A percentile compares a stretch with the other conserved stretches of the same genome.
Evolutionary conservation across 1,140 invertebrate genomes (phyloP).

Genomic region (Phortica variegata): DNA sequence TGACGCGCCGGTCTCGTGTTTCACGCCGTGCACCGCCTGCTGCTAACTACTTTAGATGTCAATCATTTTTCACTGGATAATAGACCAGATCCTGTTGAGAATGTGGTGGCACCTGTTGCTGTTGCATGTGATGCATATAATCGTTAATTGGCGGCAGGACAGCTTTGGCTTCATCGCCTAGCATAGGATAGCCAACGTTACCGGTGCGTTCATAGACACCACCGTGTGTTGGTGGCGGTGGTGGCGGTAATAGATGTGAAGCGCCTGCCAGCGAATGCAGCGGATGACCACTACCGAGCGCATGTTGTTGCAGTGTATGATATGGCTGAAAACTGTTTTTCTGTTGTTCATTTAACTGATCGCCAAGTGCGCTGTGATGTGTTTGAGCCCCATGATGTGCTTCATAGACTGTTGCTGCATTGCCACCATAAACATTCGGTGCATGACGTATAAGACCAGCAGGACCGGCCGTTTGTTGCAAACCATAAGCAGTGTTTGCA

Average conservation of each 20-base stretch:
- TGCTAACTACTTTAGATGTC: constrained; percentile 46
- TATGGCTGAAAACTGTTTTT: constrained; percentile 54
- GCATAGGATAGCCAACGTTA: constrained; percentile 39
- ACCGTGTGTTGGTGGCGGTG: constrained; percentile 28
- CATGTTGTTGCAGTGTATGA: constrained; percentile 31
- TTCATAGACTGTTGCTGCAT: constrained; percentile 30
- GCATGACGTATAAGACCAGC: constrained; percentile 38
- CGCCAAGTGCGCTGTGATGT: constrained; percentile 20
- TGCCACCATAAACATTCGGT: constrained; percentile 34
- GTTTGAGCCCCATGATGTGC: constrained; percentile 22
- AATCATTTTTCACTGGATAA: constrained; percentile 56
- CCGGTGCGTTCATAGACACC: constrained; percentile 33
- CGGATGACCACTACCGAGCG: constrained; percentile 25
- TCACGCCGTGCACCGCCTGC: constrained; percentile 17
- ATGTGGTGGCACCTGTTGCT: constrained; percentile 24
- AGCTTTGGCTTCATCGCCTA: constrained; percentile 42
- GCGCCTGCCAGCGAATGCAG: constrained; percentile 31
- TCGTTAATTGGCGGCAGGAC: constrained; percentile 51
- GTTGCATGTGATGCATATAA: constrained; percentile 53
- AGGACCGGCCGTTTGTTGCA: constrained; percentile 7
- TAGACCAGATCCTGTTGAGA: constrained; percentile 48
- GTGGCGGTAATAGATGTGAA: constrained; percentile 37
- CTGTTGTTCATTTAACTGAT: constrained; percentile 45
- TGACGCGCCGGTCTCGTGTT: constrained; percentile 12
- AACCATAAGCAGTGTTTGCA: constrained; percentile 23